Base-by-base conservation (phyloP, 2,113 vertebrate genomes). In the Myrmecobius fasciatus region DNA sequence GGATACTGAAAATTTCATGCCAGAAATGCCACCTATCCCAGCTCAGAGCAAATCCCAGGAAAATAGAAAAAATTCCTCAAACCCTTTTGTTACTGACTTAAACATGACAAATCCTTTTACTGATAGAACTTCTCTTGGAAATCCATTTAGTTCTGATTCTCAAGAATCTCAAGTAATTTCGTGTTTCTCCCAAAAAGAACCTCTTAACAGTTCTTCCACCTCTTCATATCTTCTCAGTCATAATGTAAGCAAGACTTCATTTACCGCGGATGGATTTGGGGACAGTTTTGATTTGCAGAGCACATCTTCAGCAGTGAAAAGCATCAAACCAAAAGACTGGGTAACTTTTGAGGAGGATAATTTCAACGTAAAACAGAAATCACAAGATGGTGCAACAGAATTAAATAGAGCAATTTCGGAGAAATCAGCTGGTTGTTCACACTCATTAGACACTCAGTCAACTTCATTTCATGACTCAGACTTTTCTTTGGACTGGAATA, bases 71-170 rank as follows among this genome's bases (percentile, higher is more conserved):
- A 97, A 97, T 90, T 99, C 99, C 93, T 98, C 99, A 2, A 98
- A 98, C 95, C 98, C 98, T 0, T 99, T 99, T 96, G 2, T 96
- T 83, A 96, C 98, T 54, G 98, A 98, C 93, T 98, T 97, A 89
- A 98, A 60, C 97, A 98, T 98, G 98, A 98, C 99, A 94, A 99
- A 99, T 92, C 99, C 99, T 31, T 99, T 99, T 97, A 98, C 98
- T 0, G 98, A 99, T 91, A 98, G 98, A 22, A 98, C 98, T 90
- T 75, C 26, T 52, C 95, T 98, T 89, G 97, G 98, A 95, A 99
- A 99, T 96, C 98, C 98, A 0, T 99, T 99, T 60, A 97, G 97
- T 97, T 91, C 9, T 28, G 96, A 93, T 54, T 52, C 8, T 31
- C 95, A 25, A 60, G 97, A 98, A 94, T 52, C 98, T 89, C 94